Evolutionary conservation across 1,140 invertebrate species (phyloP).

Genomic region (Anastrepha ludens): DNA sequence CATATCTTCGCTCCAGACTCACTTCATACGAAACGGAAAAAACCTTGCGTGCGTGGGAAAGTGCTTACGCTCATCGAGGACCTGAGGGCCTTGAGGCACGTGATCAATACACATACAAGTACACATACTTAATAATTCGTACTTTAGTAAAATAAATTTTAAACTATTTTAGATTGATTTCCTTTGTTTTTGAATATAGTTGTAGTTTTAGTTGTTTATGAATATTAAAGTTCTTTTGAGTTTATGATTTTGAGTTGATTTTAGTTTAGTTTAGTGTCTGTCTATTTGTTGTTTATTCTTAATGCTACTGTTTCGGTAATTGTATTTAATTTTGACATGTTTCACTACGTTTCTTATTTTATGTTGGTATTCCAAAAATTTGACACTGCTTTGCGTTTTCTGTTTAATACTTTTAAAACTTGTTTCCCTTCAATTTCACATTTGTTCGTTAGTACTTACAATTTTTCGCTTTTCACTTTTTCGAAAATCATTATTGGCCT

Average conservation of each 20-base stretch:
- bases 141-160: neutral
- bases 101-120: conserved; percentile 13
- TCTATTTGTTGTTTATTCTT: neutral
- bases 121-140: neutral
- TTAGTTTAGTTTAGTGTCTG: conserved; percentile 3
- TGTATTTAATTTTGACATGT: conserved; percentile 1
- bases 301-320: neutral
- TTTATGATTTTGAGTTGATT: conserved; percentile 28
- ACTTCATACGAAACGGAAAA: neutral
- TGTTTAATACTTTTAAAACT: conserved; percentile 47
- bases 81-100: conserved; percentile 59
- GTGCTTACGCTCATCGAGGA: conserved; percentile 58
- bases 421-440: conserved; percentile 20
- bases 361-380: conserved; percentile 51
- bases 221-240: neutral
- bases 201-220: neutral
- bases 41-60: neutral
- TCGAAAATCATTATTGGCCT: neutral
- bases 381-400: conserved; percentile 45
- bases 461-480: neutral
- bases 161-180: neutral
- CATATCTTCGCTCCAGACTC: neutral
- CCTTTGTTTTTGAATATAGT: conserved; percentile 5
- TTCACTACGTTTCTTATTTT: neutral
- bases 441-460: conserved; percentile 18